Evolutionary conservation across 2,797 vertebrate genomes (phyloP), one percentile per base, ranked within the genome.

Genomic region (Hipposideros larvatus): DNA sequence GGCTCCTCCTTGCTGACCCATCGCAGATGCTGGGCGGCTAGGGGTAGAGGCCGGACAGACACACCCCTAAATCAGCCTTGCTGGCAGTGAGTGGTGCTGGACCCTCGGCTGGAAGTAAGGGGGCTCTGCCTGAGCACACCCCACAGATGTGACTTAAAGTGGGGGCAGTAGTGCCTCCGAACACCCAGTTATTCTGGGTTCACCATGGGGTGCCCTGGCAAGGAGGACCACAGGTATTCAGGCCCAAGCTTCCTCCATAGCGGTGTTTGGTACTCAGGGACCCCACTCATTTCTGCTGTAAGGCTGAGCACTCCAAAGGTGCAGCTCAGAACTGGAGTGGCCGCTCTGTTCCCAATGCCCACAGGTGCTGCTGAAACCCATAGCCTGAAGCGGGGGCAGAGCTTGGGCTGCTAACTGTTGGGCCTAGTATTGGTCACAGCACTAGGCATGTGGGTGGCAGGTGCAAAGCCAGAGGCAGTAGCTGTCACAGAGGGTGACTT

Each of bases 301-400:
- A 99, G 99, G 96, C 84, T 99, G 97, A 99, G 99, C 0, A 98
- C 98, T 22, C 97, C 80, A 0, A 53, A 31, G 0, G 98, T 94
- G 0, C 98, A 90, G 1, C 98, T 93, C 0, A 98, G 96, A 19
- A 89, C 93, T 4, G 92, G 87, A 37, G 61, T 1, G 0, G 94
- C 19, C 0, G 98, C 7, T 15, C 98, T 68, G 0, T 98, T 66
- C 28, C 93, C 97, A 0, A 98, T 98, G 88, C 93, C 37, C 0
- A 34, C 86, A 0, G 87, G 95, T 96, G 96, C 98, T 59, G 21
- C 61, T 0, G 46, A 65, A 0, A 83, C 87, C 61, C 99, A 99
- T 6, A 2, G 9, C 16, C 41, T 46, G 59, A 21, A 28, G 57
- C n/a, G 26, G 5, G 34, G 18, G 53, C 6, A 7, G 15, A 63